A percentile compares a stretch with the other conserved stretches of the same genome.
phyloP scores from a whole-genome alignment of 1,140 invertebrate species.

The Drosophila sproati region DNA sequence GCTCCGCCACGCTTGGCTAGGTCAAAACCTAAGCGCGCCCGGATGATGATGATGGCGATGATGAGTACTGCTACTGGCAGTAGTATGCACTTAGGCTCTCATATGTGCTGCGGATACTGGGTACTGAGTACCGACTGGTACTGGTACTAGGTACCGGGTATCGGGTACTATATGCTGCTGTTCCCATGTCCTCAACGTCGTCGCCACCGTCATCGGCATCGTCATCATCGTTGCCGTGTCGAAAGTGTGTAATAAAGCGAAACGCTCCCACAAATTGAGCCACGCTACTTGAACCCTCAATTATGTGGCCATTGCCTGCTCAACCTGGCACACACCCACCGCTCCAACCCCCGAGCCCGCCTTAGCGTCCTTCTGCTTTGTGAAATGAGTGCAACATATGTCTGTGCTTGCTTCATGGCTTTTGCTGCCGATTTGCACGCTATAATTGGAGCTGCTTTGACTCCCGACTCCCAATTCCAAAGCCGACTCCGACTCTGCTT shows the following conservation, averaged over 20 bases:
- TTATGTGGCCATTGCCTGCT: constrained; percentile 72
- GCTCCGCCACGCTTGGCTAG: constrained; percentile 53
- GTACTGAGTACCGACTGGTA: constrained; percentile 11
- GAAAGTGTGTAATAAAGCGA: constrained; percentile 81
- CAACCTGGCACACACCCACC: not conserved
- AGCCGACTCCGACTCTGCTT: no score
- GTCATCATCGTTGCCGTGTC: constrained; percentile 60
- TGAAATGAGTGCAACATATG: constrained; percentile 73
- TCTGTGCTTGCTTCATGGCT: constrained; percentile 66
- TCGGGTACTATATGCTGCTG: constrained; percentile 7
- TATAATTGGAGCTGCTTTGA: constrained; percentile 68
- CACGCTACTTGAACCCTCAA: constrained; percentile 80
- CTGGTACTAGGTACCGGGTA: constrained; percentile 5
- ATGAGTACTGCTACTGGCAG: constrained; percentile 32
- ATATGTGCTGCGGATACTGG: constrained; percentile 1
- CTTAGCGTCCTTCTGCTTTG: constrained; percentile 47
- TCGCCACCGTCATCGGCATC: constrained; percentile 38
- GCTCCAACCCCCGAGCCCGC: not conserved
- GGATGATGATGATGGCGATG: constrained; percentile 19
- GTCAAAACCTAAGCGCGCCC: constrained; percentile 40
- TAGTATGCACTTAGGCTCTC: constrained; percentile 19
- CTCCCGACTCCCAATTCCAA: constrained; percentile 1
- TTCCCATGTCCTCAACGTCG: constrained; percentile 10
- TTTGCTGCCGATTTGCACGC: constrained; percentile 76
- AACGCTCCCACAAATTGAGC: constrained; percentile 76